Conservation (phyloP, 2,797 vertebrate genomes). For the Aplochiton taeniatus region DNA sequence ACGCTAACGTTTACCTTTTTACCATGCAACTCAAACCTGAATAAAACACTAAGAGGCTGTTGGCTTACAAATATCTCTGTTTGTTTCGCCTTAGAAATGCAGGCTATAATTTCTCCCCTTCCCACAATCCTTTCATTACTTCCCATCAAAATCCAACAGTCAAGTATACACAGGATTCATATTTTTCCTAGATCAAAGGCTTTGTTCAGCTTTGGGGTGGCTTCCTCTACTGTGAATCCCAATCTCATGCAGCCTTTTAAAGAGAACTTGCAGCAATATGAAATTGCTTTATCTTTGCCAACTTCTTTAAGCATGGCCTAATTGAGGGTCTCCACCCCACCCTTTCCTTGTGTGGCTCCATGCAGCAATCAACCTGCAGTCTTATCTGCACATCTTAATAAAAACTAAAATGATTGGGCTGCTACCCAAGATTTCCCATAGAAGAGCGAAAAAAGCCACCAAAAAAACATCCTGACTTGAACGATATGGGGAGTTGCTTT, state of each 20-base stretch:
- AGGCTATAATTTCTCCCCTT: not conserved
- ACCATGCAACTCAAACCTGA: slow-evolving; percentile 8
- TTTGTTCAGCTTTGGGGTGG: slow-evolving; percentile 2
- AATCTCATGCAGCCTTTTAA: slow-evolving; percentile 34
- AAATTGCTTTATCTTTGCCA: slow-evolving; percentile 59
- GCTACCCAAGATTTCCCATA: slow-evolving; percentile 63
- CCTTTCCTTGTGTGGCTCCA: slow-evolving; percentile 72
- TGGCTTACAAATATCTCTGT: not conserved
- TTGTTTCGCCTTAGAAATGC: not conserved
- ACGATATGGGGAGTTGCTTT: slow-evolving; percentile 37
- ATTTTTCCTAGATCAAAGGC: slow-evolving; percentile 36
- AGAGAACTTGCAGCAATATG: slow-evolving; percentile 32
- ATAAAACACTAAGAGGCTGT: no score
- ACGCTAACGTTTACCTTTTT: slow-evolving; percentile 9
- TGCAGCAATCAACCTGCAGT: slow-evolving; percentile 64
- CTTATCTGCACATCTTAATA: slow-evolving; percentile 72
- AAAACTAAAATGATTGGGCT: slow-evolving; percentile 73
- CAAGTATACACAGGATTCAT: slow-evolving; percentile 11
- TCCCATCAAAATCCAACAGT: slow-evolving; percentile 10
- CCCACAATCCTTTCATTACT: slow-evolving; percentile 11
- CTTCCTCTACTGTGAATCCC: slow-evolving; percentile 46
- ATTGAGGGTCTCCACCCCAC: slow-evolving; percentile 63
- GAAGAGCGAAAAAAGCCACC: slow-evolving; percentile 34
- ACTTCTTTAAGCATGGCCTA: slow-evolving; percentile 63
- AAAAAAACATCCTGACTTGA: slow-evolving; percentile 67